Conservation (phyloP, 2,797 vertebrate genomes). For the Euphonia xanthogaster region DNA sequence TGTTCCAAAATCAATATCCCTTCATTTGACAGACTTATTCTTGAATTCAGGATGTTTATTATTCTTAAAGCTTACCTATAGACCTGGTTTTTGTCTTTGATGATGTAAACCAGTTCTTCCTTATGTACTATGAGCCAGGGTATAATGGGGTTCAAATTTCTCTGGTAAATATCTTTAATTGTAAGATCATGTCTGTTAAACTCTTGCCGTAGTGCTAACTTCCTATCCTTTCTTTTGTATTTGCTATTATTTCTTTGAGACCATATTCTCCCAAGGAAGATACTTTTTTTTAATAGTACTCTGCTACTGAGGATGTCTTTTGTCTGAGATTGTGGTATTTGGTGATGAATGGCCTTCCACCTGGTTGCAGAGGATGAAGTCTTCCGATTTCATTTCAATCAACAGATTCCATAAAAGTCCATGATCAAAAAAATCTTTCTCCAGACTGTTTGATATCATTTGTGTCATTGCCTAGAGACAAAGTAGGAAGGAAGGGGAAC, state of each 20-base stretch:
- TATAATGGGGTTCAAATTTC: conserved; percentile 78
- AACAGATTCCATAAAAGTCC: not conserved
- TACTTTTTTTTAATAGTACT: not conserved
- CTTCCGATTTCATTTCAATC: not conserved
- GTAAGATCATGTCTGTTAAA: conserved; percentile 74
- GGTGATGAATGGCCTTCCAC: not conserved
- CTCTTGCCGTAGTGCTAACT: conserved; percentile 44
- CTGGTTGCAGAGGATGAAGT: not conserved
- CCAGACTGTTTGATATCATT: rapidly evolving
- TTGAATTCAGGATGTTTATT: conserved; percentile 86
- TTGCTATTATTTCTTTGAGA: not conserved
- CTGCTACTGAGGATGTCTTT: not conserved
- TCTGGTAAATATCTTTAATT: conserved; percentile 80
- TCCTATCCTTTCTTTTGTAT: conserved; percentile 51
- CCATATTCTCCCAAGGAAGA: not conserved
- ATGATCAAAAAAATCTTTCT: not conserved
- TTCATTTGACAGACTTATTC: conserved; percentile 81
- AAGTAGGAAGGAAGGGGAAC: not conserved
- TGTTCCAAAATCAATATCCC: conserved; percentile 86
- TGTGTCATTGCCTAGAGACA: not conserved
- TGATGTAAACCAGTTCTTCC: conserved; percentile 85
- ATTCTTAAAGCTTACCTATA: conserved; percentile 87
- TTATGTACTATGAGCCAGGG: conserved; percentile 65
- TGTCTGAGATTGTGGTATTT: not conserved
- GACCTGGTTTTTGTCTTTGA: conserved; percentile 82